Evolutionary conservation across 2,113 vertebrate genomes (phyloP), one percentile per base, ranked within the genome.

Genomic region (Hepsetus odoe): DNA sequence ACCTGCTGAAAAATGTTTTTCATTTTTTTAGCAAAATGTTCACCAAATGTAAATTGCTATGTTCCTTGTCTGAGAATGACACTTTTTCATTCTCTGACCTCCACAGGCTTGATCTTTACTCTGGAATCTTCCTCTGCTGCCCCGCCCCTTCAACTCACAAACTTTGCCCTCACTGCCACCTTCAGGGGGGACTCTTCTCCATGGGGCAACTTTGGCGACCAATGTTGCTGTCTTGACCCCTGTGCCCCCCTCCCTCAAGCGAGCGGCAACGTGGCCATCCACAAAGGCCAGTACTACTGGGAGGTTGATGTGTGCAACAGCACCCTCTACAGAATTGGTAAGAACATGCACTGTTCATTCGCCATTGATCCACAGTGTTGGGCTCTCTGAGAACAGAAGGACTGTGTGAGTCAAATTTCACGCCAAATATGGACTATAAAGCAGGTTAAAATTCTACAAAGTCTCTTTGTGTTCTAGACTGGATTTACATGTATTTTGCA

Each of bases 301-400:
- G 91, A 93, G 64, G 90, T 90, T 71, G 92, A 92, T 8, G 92
- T 93, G 59, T 92, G 85, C 14, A 92, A 92, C 88, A 93, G 92
- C 86, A 80, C 78, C 24, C 40, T 85, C 87, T 93, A 91, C 81
- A 85, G 85, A 68, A 87, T 91, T 2, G 91, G 92, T 92, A 53
- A 88, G 87, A 73, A 10, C 38, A 18, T 44, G 11, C 8, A n/a
- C n/a, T n/a, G n/a, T n/a, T n/a, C n/a, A n/a, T n/a, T n/a, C n/a
- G n/a, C n/a, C n/a, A n/a, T n/a, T n/a, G n/a, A n/a, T n/a, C n/a
- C n/a, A n/a, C n/a, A n/a, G n/a, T n/a, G n/a, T n/a, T n/a, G n/a
- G n/a, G n/a, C n/a, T n/a, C n/a, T n/a, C n/a, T n/a, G n/a, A n/a
- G n/a, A n/a, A n/a, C n/a, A n/a, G n/a, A n/a, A n/a, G n/a, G n/a